Conservation (phyloP, 1,140 invertebrate species). For the Aphaenogaster ashmeadi region DNA sequence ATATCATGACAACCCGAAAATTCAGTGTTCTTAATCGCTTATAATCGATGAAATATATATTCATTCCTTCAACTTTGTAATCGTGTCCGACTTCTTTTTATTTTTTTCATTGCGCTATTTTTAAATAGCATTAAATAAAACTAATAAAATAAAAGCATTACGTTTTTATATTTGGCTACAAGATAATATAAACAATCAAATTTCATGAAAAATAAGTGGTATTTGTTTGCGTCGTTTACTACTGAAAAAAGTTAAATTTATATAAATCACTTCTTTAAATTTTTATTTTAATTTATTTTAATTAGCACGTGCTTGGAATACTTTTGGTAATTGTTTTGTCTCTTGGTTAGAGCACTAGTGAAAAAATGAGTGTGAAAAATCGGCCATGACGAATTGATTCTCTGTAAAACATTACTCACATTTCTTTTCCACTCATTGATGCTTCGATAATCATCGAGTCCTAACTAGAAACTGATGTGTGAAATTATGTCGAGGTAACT, state of each 20-base stretch:
- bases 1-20: background rate
- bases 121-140: background rate
- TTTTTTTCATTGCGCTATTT: background rate
- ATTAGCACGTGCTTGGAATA: background rate
- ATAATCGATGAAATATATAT: background rate
- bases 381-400: background rate
- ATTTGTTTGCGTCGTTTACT: background rate
- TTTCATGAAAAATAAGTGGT: background rate
- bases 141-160: background rate
- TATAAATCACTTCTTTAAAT: background rate
- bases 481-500: slow-evolving; percentile 60
- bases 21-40: background rate
- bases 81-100: background rate
- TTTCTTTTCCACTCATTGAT: slow-evolving; percentile 38
- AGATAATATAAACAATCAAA: background rate
- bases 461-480: slow-evolving; percentile 32
- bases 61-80: background rate
- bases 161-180: background rate
- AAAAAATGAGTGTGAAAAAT: background rate
- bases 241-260: background rate
- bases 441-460: slow-evolving; percentile 35
- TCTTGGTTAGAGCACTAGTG: background rate
- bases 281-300: background rate
- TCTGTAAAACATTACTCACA: background rate
- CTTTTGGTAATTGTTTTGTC: background rate